Base-by-base conservation (phyloP, 2,888 invertebrate genomes). In the Diplazon laetatorius region DNA sequence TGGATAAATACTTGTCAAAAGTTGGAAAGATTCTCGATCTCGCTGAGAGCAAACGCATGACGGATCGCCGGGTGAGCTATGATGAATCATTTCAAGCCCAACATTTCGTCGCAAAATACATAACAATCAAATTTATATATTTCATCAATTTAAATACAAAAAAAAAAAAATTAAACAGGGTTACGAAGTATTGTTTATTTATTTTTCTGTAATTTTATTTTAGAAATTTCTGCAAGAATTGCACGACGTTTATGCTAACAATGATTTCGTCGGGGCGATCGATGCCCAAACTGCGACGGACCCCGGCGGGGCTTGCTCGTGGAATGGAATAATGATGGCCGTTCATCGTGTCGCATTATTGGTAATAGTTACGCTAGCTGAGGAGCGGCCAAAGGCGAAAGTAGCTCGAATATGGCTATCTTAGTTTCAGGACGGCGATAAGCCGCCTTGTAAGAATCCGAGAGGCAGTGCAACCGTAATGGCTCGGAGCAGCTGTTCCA, bases 351-450 rank as follows among this genome's bases (percentile, higher is more conserved):
- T 69, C 0, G 35, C 70, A 3, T 5, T 77, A 12, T 25, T 30
- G 52, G 76, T 72, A 14, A 66, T 60, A 30, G 22, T 66, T 35
- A 35, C n/a, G 8, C 1, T 30, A 16, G 2, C 6, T 2, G n/a
- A 35, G 9, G 5, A 14, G 30, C 6, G 10, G 12, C 16, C 0
- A 9, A 16, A 10, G 0, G 8, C 2, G 9, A 39, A 6, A 9
- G 14, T 14, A 1, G 22, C 8, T 12, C 5, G 4, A 22, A n/a
- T n/a, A 9, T 4, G 14, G 0, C 1, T 35, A 2, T 14, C 30
- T 6, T 52, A 72, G 39, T 82, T 74, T 74, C 85, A 93, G 93
- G 93, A 93, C 91, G 90, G 52, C 5, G 70, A 50, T 1, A 70
- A 63, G 20, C n/a, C 69, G 9, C 8, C 8, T 0, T 16, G 12